Conservation (phyloP, 2,888 invertebrate species). For the Ophion costatus region DNA sequence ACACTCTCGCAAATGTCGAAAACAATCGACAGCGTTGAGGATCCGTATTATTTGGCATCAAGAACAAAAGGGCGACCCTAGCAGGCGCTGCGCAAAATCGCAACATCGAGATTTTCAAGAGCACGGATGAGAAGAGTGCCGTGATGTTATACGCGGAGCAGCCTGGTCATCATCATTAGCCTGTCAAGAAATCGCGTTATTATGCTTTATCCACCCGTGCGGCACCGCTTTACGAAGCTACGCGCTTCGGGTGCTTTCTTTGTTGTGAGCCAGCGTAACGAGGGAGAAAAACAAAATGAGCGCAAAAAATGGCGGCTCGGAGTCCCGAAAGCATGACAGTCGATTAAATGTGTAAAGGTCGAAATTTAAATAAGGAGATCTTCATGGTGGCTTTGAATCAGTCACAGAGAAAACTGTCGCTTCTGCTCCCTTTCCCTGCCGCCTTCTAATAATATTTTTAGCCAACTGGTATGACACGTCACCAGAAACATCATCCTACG, state of each 20-base stretch:
- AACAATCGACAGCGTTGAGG: neutral
- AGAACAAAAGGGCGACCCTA: conserved; percentile 75
- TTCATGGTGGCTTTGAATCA: conserved; percentile 76
- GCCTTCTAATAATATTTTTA: neutral
- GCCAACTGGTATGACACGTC: conserved; percentile 14
- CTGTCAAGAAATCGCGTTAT: conserved; percentile 82
- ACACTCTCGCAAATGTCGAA: neutral
- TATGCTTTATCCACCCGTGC: conserved; percentile 81
- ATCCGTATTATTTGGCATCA: conserved; percentile 59
- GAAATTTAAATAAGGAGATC: conserved; percentile 83
- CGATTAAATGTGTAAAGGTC: conserved; percentile 82
- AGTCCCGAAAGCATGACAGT: conserved; percentile 66
- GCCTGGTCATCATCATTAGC: conserved; percentile 83
- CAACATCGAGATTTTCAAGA: conserved; percentile 49
- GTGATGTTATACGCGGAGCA: conserved; percentile 77
- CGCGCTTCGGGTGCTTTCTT: conserved; percentile 48
- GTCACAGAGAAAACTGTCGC: conserved; percentile 27
- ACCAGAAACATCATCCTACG: conserved; percentile 8
- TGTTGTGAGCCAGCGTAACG: conserved; percentile 49
- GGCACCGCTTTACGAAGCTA: conserved; percentile 66
- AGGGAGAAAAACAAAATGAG: conserved; percentile 43
- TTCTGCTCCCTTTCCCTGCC: neutral
- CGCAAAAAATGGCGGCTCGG: conserved; percentile 28
- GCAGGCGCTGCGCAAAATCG: neutral
- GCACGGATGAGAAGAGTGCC: conserved; percentile 71